Percentiles rank a stretch among this genome's conserved stretches.
These are phyloP conservation scores for Poecilia gillii DNA, from an alignment of 2,797 vertebrate species.

Conservation along the genomic window DNA sequence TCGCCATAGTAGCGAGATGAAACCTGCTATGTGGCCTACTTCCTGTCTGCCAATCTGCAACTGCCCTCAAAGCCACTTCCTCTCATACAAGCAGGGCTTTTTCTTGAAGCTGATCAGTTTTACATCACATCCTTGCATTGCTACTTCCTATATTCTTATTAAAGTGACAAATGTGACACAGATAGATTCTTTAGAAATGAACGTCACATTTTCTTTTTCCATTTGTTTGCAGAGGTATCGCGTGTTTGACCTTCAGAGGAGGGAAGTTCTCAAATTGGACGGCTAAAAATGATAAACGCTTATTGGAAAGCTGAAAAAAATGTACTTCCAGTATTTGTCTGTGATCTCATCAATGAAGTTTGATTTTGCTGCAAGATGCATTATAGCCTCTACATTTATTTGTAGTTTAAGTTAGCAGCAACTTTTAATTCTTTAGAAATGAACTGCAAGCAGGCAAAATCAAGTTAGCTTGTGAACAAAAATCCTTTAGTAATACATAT, in stretches of 20 bases:
- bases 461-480: not conserved
- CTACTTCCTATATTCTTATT: slow-evolving; percentile 42
- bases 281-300: not conserved
- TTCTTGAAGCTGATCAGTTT: slow-evolving; percentile 44
- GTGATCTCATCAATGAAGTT: not conserved
- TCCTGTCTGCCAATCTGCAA: slow-evolving; percentile 81
- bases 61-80: slow-evolving; percentile 85
- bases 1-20: slow-evolving; percentile 68
- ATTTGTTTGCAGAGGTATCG: not conserved
- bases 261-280: not conserved
- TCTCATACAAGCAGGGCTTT: slow-evolving; percentile 66
- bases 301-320: not conserved
- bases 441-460: not conserved
- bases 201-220: not conserved
- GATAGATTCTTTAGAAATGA: not conserved
- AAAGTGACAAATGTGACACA: slow-evolving; percentile 31
- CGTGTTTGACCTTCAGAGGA: not conserved
- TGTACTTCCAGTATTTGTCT: not conserved
- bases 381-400: not conserved
- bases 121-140: slow-evolving; percentile 55
- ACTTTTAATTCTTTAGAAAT: not conserved
- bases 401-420: not conserved
- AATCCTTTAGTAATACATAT: not conserved
- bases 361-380: not conserved
- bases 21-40: slow-evolving; percentile 72